phyloP scores from a whole-genome alignment of 2,888 invertebrate species.

The Drosophila kanekoi region DNA sequence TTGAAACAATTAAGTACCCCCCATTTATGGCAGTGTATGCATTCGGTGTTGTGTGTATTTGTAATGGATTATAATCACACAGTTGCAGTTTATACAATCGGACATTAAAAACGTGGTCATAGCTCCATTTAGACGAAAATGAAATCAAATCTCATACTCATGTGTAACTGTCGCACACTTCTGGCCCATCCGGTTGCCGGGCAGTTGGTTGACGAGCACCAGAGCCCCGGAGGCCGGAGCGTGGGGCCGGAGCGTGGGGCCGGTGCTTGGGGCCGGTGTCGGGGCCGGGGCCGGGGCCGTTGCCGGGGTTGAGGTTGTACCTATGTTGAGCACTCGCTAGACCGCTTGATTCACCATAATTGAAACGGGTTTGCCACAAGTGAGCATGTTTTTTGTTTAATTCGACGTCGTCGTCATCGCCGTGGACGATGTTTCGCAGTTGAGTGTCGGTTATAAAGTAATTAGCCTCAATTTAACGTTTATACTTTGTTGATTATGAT shows the following conservation, averaged over 20 bases:
- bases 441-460: conserved; percentile 80
- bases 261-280: conserved; percentile 12
- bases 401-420: conserved; percentile 42
- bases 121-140: conserved; percentile 67
- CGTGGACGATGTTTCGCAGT: conserved; percentile 69
- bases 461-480: conserved; percentile 81
- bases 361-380: conserved; percentile 80
- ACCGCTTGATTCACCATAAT: conserved; percentile 66
- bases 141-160: conserved; percentile 67
- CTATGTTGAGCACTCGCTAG: conserved; percentile 46
- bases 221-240: conserved; percentile 2
- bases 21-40: conserved; percentile 36
- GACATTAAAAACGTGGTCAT: conserved; percentile 67
- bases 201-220: conserved; percentile 11
- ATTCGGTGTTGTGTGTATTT: conserved; percentile 6
- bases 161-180: conserved; percentile 64
- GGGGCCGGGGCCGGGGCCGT: conserved; percentile 11
- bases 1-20: background rate
- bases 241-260: background rate
- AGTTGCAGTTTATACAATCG: conserved; percentile 50
- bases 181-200: conserved; percentile 64
- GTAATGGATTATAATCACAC: conserved; percentile 17
- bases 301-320: conserved; percentile 33
- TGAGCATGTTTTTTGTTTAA: conserved; percentile 62
- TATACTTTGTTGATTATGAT: conserved; percentile 81